Percentiles rank a stretch among this genome's conserved stretches.
phyloP scores from a whole-genome alignment of 2,113 vertebrate species.

The Lepus americanus region DNA sequence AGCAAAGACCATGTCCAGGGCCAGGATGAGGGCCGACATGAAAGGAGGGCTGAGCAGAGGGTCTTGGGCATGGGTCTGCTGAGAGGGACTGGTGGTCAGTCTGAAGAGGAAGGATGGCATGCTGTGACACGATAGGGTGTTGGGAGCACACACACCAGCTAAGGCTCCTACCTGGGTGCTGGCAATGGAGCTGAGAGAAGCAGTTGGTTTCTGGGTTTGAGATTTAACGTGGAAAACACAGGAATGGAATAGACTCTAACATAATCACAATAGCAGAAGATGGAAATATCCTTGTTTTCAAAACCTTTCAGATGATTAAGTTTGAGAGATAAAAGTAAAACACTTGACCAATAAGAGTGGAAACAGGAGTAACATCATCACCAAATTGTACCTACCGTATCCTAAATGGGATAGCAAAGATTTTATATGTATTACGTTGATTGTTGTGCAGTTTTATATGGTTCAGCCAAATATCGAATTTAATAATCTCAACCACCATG shows the following conservation, averaged over 20 bases:
- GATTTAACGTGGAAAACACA: neutral
- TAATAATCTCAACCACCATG: neutral
- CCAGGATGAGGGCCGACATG: neutral
- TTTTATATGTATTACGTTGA: neutral
- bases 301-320: neutral
- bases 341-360: neutral
- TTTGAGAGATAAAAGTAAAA: neutral
- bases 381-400: neutral
- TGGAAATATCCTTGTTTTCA: neutral
- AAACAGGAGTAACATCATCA: neutral
- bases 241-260: neutral
- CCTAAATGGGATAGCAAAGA: neutral
- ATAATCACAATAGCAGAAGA: neutral
- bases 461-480: neutral
- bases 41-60: neutral
- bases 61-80: neutral
- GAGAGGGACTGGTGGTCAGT: neutral
- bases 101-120: neutral
- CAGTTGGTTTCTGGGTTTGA: neutral
- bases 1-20: neutral
- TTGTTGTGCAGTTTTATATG: neutral
- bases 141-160: neutral
- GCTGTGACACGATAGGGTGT: neutral
- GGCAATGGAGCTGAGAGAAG: neutral
- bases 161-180: neutral